Evolutionary conservation across 2,113 vertebrate species (phyloP), one percentile per base, ranked within the genome.

Genomic region (Alligator sinensis): DNA sequence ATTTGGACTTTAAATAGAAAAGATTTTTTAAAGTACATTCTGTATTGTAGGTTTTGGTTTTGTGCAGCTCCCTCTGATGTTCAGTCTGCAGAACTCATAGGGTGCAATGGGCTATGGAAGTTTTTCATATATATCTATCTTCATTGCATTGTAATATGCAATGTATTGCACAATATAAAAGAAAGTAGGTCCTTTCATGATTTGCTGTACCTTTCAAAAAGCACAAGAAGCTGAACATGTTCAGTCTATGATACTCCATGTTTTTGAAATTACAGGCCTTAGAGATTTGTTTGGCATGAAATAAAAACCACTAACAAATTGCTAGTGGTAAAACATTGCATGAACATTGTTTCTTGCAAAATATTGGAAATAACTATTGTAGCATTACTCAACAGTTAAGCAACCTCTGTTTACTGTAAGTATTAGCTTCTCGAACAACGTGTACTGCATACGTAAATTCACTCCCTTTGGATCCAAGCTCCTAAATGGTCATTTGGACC

Each of bases 301-400:
- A 88, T 30, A 60, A 83, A 98, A 98, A 97, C 97, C 97, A 97
- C 94, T 59, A 96, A 97, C 89, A 96, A 97, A 94, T 96, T 96
- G 84, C 94, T 95, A 90, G 95, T 96, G 97, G 96, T 96, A 91
- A 96, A 95, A 96, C 61, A 96, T 94, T 95, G 78, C 95, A 98
- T 89, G 93, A 97, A 98, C 95, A 95, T 94, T 86, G 93, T 97
- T 96, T 97, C 97, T 96, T 98, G 96, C 97, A 98, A 97, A 97
- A 98, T 94, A 93, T 97, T 97, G 97, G 96, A 97, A 97, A 96
- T 96, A 96, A 96, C 91, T 91, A 57, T 82, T 81, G 88, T 84
- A 77, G 84, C 78, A 91, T 97, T 96, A 97, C 97, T 96, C 97
- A 97, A 91, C 81, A 74, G 95, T 72, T 81, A 93, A 92, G 96